Evolutionary conservation across 1,140 invertebrate species (phyloP).

Genomic region (Lepidurus arcticus): DNA sequence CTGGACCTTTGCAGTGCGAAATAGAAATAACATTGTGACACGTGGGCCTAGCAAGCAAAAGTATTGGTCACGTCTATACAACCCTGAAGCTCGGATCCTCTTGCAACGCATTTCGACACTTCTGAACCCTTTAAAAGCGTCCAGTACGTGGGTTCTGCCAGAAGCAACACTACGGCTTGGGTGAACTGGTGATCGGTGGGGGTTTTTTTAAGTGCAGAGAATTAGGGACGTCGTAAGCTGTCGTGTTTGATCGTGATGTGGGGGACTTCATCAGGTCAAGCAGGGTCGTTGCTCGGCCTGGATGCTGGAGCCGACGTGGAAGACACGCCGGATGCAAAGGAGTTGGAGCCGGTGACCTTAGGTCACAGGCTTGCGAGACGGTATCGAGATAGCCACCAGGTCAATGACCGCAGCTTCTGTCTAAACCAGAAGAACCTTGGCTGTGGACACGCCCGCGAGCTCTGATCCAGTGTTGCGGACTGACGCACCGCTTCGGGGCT

Average conservation of each 20-base stretch:
- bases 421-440: slow-evolving; percentile 12
- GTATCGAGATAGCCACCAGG: background rate
- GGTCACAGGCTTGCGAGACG: slow-evolving; percentile 21
- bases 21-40: background rate
- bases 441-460: background rate
- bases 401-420: background rate
- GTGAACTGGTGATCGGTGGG: background rate
- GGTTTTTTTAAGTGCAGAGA: background rate
- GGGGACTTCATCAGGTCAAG: slow-evolving; percentile 32
- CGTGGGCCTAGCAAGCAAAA: background rate
- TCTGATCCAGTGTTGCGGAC: background rate
- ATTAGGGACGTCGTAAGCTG: background rate
- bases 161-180: no score
- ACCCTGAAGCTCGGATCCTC: background rate
- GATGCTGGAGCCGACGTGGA: slow-evolving; percentile 33
- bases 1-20: background rate
- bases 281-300: slow-evolving; percentile 29
- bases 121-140: background rate
- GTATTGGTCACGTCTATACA: background rate
- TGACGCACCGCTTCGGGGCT: background rate
- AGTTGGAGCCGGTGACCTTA: slow-evolving; percentile 30
- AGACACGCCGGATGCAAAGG: slow-evolving; percentile 34
- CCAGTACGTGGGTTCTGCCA: no score
- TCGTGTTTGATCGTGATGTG: slow-evolving; percentile 32
- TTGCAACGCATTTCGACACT: background rate